Percentiles rank a stretch among this genome's conserved stretches.
Conservation (phyloP, 2,888 invertebrate species). For the Drosophila eohydei region DNA sequence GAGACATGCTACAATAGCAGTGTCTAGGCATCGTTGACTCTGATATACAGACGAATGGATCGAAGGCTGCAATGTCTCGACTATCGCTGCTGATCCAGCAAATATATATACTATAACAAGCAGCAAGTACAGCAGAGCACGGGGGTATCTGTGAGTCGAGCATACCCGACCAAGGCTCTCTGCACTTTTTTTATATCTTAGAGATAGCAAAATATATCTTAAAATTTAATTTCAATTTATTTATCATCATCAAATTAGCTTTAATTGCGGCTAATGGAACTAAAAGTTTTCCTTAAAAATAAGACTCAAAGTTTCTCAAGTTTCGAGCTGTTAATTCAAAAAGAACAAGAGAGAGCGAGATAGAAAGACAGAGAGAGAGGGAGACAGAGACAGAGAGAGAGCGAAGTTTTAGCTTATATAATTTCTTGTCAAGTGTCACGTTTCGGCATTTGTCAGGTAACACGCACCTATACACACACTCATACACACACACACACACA, state of each 20-base stretch:
- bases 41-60: too few species aligned
- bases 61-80: neutral
- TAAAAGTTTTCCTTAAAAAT: neutral
- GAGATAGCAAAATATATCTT: neutral
- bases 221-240: conserved; percentile 3
- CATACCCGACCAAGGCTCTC: neutral
- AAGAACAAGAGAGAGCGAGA: neutral
- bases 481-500: conserved; percentile 10
- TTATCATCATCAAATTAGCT: conserved; percentile 5
- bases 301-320: conserved; percentile 6
- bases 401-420: conserved; percentile 75
- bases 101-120: neutral
- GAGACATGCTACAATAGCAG: too few species aligned
- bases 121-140: too few species aligned
- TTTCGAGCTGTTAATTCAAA: neutral
- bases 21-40: too few species aligned
- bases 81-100: neutral
- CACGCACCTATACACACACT: conserved; percentile 42
- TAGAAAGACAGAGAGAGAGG: neutral
- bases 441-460: conserved; percentile 79
- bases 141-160: neutral
- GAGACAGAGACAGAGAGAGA: neutral
- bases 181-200: too few species aligned
- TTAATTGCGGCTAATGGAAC: conserved; percentile 16
- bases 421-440: conserved; percentile 81